These are phyloP conservation scores for Puntigrus tetrazona DNA, from an alignment of 2,113 vertebrate species.

Conservation along the genomic window DNA sequence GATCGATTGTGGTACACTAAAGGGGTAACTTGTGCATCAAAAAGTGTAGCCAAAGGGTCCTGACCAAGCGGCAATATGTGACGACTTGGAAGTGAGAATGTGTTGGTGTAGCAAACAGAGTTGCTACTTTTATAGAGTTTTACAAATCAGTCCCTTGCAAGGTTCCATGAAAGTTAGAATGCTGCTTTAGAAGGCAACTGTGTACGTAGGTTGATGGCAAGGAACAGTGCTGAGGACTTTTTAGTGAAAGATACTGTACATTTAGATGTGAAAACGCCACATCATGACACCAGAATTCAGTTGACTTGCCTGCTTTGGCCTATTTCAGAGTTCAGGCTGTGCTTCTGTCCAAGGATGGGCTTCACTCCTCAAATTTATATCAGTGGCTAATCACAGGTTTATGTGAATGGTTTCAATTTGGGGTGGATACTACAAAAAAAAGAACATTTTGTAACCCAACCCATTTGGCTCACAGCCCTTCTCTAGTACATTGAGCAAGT, in stretches of 20 bases:
- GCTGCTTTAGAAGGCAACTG: background rate
- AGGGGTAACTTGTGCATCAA: too few relatives aligned
- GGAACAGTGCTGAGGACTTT: background rate
- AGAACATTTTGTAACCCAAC: background rate
- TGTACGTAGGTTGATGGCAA: background rate
- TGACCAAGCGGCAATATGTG: too few relatives aligned
- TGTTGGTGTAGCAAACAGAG: background rate
- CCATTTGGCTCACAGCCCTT: slow-evolving; percentile 8
- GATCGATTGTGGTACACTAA: too few relatives aligned
- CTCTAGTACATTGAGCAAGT: background rate
- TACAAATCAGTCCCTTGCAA: background rate
- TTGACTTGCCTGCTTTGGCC: background rate
- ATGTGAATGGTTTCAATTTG: background rate
- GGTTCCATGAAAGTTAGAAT: background rate
- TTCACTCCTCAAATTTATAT: background rate
- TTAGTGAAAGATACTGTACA: background rate
- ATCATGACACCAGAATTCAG: background rate
- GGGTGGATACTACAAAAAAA: slow-evolving; percentile 17
- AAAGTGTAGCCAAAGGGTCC: too few relatives aligned
- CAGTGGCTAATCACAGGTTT: background rate
- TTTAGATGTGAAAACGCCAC: background rate
- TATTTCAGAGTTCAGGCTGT: background rate
- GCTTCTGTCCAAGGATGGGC: background rate
- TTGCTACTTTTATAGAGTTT: too few relatives aligned
- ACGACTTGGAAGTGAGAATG: too few relatives aligned